Percentiles rank a stretch among this genome's conserved stretches.
These are phyloP conservation scores for Oryctes rhinoceros DNA, from an alignment of 1,140 invertebrate genomes.

Conservation along the genomic window DNA sequence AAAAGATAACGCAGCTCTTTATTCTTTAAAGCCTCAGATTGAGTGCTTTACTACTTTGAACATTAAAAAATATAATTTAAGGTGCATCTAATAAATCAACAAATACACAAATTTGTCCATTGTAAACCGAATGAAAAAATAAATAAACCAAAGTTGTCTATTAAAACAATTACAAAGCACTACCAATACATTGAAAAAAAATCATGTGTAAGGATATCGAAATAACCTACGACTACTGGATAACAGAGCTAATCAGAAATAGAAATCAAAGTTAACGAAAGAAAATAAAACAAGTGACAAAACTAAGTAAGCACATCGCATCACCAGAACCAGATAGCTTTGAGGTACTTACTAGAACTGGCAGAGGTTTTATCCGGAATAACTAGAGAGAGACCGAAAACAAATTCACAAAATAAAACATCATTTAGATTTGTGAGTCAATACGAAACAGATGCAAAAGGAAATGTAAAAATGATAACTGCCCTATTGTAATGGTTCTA, in stretches of 20 bases:
- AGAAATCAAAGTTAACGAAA: background rate
- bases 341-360: constrained; percentile 93
- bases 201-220: background rate
- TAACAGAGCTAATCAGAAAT: background rate
- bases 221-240: constrained; percentile 17
- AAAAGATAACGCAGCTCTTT: too few species aligned
- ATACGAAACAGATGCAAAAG: background rate
- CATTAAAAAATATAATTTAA: too few species aligned
- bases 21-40: too few species aligned
- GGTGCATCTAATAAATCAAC: background rate
- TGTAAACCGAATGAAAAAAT: background rate
- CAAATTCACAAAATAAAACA: constrained; percentile 55
- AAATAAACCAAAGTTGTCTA: background rate
- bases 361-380: constrained; percentile 96
- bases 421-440: background rate
- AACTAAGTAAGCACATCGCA: constrained; percentile 67
- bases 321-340: constrained; percentile 63
- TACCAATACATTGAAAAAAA: background rate
- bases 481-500: background rate
- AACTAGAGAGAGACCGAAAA: constrained; percentile 71
- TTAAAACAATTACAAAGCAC: constrained; percentile 3
- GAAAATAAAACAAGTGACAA: background rate
- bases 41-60: too few species aligned
- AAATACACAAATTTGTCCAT: background rate
- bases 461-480: constrained; percentile 36